Conservation (phyloP, 2,797 vertebrate species). For the Poeciliopsis gracilis region DNA sequence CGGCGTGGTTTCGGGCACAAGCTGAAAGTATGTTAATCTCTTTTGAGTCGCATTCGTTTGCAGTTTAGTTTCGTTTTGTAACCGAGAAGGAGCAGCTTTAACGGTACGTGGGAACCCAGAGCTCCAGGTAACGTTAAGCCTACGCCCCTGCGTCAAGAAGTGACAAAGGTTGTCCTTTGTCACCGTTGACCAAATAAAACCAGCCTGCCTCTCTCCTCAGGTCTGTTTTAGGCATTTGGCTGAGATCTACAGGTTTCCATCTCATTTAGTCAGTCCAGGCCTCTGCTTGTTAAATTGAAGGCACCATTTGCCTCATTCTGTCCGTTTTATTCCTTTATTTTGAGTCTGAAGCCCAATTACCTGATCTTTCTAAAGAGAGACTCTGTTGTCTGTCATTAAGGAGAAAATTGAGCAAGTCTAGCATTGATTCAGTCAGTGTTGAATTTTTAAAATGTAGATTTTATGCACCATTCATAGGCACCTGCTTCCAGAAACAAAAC, state of each 20-base stretch:
- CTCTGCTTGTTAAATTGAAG: slow-evolving; percentile 17
- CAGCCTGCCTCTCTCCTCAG: accelerated
- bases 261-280: slow-evolving; percentile 23
- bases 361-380: neutral
- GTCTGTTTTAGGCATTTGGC: neutral
- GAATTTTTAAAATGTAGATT: neutral
- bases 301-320: neutral
- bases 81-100: neutral
- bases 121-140: slow-evolving; percentile 62
- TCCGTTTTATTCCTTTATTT: neutral
- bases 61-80: neutral
- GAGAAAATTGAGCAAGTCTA: neutral
- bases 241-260: slow-evolving; percentile 36
- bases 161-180: slow-evolving; percentile 26
- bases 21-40: slow-evolving; percentile 4
- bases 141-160: slow-evolving; percentile 71
- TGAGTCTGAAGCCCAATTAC: no score
- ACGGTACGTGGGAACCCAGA: slow-evolving; percentile 23
- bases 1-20: slow-evolving; percentile 7
- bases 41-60: neutral
- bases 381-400: neutral
- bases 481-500: no score
- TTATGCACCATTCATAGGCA: neutral
- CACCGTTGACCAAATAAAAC: neutral
- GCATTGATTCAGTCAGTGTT: neutral